Percentiles rank a stretch among this genome's conserved stretches.
Conservation (phyloP, 1,140 invertebrate genomes). For the Plectus sambesii region DNA sequence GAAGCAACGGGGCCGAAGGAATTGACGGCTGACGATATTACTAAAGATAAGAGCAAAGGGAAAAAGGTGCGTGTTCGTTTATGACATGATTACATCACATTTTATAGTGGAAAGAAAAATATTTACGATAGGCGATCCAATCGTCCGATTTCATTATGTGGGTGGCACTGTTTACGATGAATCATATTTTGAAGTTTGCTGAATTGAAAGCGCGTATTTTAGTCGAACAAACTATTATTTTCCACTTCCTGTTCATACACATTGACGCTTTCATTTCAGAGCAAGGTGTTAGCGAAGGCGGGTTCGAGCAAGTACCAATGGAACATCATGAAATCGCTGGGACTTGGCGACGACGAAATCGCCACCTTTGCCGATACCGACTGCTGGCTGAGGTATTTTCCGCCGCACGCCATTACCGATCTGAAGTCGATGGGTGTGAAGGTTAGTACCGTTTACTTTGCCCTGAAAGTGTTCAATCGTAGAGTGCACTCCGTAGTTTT, state of each 20-base stretch:
- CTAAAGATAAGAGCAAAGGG: constrained; percentile 87
- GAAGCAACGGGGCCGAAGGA: constrained; percentile 47
- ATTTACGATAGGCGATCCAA: too few relatives aligned
- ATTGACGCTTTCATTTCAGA: constrained; percentile 52
- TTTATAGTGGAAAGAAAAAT: too few relatives aligned
- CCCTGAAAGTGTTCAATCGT: too few relatives aligned
- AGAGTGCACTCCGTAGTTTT: not conserved
- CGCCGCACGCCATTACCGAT: constrained; percentile 73
- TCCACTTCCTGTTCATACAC: not conserved
- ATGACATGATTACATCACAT: not conserved
- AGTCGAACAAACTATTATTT: constrained; percentile 11
- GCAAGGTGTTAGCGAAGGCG: constrained; percentile 87
- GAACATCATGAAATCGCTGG: constrained; percentile 94
- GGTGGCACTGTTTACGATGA: not conserved
- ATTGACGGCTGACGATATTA: constrained; percentile 55
- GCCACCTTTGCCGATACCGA: constrained; percentile 74
- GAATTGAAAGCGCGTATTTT: constrained; percentile 10
- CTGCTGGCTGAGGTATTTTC: constrained; percentile 93
- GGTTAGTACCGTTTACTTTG: constrained; percentile 58
- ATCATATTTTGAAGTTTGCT: constrained; percentile 22
- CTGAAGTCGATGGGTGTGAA: constrained; percentile 75
- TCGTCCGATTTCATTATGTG: too few relatives aligned
- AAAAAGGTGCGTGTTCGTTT: constrained; percentile 62
- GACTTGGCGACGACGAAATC: constrained; percentile 78
- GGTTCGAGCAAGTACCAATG: constrained; percentile 85